Conservation (phyloP, 2,113 vertebrate genomes). For the Aix galericulata region DNA sequence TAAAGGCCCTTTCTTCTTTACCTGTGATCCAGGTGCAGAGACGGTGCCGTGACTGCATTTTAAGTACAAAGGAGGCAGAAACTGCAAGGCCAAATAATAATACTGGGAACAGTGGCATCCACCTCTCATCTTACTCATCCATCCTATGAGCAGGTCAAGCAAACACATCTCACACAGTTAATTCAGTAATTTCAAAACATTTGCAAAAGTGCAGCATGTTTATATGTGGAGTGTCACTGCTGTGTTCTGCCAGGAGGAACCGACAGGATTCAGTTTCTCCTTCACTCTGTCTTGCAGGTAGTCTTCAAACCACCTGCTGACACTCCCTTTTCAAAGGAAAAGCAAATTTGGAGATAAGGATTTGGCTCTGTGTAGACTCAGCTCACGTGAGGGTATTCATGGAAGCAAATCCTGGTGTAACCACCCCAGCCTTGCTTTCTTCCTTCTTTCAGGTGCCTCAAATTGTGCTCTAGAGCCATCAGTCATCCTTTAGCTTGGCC, state of each 20-base stretch:
- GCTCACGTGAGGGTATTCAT: neutral
- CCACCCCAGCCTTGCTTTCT: neutral
- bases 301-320: neutral
- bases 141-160: neutral
- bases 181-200: neutral
- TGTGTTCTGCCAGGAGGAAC: neutral
- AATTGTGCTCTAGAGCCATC: too few relatives aligned
- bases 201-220: neutral
- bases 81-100: neutral
- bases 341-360: neutral
- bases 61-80: neutral
- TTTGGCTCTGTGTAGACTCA: neutral
- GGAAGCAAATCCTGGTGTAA: neutral
- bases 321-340: neutral
- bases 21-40: neutral
- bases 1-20: neutral
- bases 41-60: neutral
- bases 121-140: neutral
- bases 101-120: neutral
- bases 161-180: neutral
- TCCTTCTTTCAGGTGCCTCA: too few relatives aligned
- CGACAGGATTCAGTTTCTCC: neutral
- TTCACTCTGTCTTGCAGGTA: neutral
- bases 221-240: neutral
- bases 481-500: neutral